Conservation (phyloP, 2,797 vertebrate genomes). For the Myripristis jacobus region DNA sequence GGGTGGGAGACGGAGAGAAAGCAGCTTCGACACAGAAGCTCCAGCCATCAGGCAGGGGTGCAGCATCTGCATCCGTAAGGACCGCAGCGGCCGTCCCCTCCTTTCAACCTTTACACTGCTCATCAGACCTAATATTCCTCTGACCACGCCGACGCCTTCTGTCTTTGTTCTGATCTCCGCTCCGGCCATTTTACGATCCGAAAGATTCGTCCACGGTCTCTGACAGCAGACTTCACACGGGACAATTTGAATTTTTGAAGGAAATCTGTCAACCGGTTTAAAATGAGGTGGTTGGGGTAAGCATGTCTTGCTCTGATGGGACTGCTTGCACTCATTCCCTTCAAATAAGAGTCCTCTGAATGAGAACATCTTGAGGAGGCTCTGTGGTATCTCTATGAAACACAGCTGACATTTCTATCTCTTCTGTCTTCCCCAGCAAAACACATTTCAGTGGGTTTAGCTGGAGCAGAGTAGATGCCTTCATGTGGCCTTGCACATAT, state of each 20-base stretch:
- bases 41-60: slow-evolving; percentile 61
- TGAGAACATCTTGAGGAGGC: background rate
- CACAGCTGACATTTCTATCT: background rate
- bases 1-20: slow-evolving; percentile 31
- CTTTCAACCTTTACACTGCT: slow-evolving; percentile 25
- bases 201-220: background rate
- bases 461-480: slow-evolving; percentile 56
- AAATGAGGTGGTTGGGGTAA: background rate
- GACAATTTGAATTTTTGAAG: background rate
- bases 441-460: slow-evolving; percentile 41
- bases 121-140: background rate
- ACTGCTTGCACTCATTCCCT: background rate
- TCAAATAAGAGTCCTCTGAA: background rate
- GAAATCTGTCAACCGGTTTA: background rate
- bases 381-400: background rate
- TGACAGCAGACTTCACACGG: background rate
- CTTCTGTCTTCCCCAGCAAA: slow-evolving; percentile 22
- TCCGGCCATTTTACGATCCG: slow-evolving; percentile 3
- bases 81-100: slow-evolving; percentile 44
- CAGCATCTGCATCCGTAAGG: slow-evolving; percentile 66
- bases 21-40: slow-evolving; percentile 50
- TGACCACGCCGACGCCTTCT: background rate
- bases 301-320: background rate
- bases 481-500: slow-evolving; percentile 67
- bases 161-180: background rate